Conservation (phyloP, 2,797 vertebrate species). For the Eremophila alpestris region DNA sequence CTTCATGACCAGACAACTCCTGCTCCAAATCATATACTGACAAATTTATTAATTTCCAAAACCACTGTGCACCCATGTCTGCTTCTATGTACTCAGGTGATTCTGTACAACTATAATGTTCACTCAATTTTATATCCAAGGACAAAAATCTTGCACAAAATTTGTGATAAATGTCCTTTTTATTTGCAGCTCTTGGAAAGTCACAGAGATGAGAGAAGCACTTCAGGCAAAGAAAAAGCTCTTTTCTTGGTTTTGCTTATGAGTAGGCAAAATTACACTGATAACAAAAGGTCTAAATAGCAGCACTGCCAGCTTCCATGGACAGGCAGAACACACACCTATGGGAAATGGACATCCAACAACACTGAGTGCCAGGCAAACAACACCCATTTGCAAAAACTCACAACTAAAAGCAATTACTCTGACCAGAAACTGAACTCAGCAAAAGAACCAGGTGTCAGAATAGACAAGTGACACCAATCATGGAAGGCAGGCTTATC, state of each 20-base stretch:
- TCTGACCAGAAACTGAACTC: neutral
- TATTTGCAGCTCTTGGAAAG: neutral
- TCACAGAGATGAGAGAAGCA: neutral
- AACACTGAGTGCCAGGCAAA: neutral
- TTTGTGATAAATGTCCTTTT: neutral
- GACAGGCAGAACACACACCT: neutral
- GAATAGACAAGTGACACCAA: neutral
- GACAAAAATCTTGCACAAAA: neutral
- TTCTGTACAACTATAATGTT: neutral
- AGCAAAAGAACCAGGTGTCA: neutral
- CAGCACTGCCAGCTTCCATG: fast-evolving
- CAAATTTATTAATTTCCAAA: neutral
- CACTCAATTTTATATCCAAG: neutral
- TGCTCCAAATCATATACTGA: neutral
- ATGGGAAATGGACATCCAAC: neutral
- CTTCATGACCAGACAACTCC: neutral
- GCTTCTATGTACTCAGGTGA: neutral
- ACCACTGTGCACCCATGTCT: neutral
- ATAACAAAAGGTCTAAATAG: neutral
- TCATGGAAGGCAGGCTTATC: neutral
- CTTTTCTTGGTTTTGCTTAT: neutral
- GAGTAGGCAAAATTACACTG: neutral
- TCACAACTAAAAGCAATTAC: neutral
- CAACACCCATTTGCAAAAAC: neutral
- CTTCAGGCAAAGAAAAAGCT: neutral